Base-by-base conservation (phyloP, 2,113 vertebrate genomes). In the Planiliza haematocheilus region DNA sequence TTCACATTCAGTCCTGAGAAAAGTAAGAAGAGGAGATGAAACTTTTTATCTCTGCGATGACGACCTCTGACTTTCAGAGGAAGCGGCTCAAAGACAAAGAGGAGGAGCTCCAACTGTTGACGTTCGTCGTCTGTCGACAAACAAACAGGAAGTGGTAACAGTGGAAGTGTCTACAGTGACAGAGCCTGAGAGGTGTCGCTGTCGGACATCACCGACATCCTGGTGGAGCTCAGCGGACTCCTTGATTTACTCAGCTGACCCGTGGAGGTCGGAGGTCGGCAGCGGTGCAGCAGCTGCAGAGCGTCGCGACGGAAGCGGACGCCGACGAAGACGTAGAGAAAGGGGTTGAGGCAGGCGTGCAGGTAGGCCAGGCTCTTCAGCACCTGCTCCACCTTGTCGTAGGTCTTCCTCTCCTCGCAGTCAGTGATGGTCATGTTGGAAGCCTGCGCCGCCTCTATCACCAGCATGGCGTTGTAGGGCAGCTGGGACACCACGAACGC, bases 341-440 rank as follows among this genome's bases (percentile, higher is more conserved):
- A 90, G 0, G 96, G 96, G 81, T 97, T 98, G 75, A 97, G 91
- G 85, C 96, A 96, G 55, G 95, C 94, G 77, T 98, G 97, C 59
- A 91, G 51, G 79, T 96, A 97, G 36, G 97, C 96, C 0, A 97
- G 20, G 24, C 91, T 91, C 79, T 96, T 95, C 34, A 96, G 90
- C 55, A 96, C 81, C 85, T 96, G 94, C n/a, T 90, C 78, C 3
- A 60, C 77, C 0, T 91, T 91, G 79, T 95, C 91, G 0, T 96
- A 80, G 1, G 1, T 21, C 10, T 61, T 59, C 1, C 87, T 24
- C 11, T 84, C 2, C 2, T 78, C 7, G 0, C 97, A 98, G 45
- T 92, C 75, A 0, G 74, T 79, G 7, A 82, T 69, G 8, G 58
- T 82, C 10, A 49, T 14, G 0, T 81, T 66, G 14, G 90, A 89